A percentile compares a stretch with the other conserved stretches of the same genome.
Evolutionary conservation across 2,888 invertebrate species (phyloP).

Genomic region (Catonia carolina): DNA sequence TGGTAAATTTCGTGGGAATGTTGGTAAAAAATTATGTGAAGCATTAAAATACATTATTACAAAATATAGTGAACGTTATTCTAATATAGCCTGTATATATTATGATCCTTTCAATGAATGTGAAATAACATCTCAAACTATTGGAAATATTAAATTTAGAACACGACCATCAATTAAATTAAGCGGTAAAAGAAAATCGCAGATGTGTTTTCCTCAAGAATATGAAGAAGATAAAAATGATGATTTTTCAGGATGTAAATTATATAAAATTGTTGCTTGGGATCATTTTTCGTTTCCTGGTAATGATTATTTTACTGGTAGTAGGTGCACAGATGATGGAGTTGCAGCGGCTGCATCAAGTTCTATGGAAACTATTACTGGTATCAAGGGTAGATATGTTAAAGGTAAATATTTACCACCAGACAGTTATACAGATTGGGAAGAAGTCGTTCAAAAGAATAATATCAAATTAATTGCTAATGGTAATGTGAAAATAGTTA

Average conservation of each 20-base stretch:
- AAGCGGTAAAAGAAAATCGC: too few species aligned
- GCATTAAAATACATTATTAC: too few species aligned
- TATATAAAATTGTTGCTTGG: conserved; percentile 18
- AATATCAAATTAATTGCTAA: conserved; percentile 5
- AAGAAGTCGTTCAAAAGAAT: not conserved
- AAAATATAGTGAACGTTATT: too few species aligned
- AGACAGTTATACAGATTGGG: conserved; percentile 4
- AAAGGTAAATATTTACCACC: not conserved
- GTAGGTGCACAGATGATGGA: conserved; percentile 13
- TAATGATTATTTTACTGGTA: not conserved
- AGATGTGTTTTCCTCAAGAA: not conserved
- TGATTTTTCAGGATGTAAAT: conserved; percentile 11
- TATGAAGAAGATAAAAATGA: conserved; percentile 12
- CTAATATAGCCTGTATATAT: too few species aligned
- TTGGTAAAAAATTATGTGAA: too few species aligned
- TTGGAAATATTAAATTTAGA: too few species aligned
- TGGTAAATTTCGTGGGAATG: too few species aligned
- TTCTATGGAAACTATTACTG: conserved; percentile 13
- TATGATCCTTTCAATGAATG: too few species aligned
- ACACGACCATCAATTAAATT: too few species aligned
- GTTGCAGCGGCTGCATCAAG: conserved; percentile 16
- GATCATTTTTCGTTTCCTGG: conserved; percentile 16
- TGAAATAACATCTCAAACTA: too few species aligned
- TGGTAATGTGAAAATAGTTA: conserved; percentile 15
- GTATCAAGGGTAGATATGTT: conserved; percentile 3